phyloP scores from a whole-genome alignment of 2,888 invertebrate species.

The Hipparchia semele region DNA sequence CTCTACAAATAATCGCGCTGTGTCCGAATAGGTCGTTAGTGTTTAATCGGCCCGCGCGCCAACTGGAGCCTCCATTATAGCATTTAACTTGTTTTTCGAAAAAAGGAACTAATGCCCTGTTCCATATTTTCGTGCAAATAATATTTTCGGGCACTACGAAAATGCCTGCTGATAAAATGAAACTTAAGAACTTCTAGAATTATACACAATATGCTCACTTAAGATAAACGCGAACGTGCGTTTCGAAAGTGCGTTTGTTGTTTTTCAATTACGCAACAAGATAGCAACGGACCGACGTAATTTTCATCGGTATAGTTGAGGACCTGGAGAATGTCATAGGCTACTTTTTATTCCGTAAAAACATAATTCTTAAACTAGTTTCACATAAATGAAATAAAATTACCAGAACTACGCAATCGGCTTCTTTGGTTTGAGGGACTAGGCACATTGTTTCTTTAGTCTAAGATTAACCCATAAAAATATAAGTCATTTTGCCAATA shows the following conservation, averaged over 20 bases:
- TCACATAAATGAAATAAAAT: too few relatives aligned
- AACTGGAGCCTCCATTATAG: constrained; percentile 53
- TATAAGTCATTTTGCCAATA: constrained; percentile 22
- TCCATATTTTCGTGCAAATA: constrained; percentile 31
- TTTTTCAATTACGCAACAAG: too few relatives aligned
- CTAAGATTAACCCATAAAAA: not conserved
- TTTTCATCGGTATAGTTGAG: too few relatives aligned
- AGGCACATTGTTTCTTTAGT: not conserved
- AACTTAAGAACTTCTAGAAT: not conserved
- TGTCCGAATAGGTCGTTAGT: constrained; percentile 58
- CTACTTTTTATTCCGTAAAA: too few relatives aligned
- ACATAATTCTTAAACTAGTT: too few relatives aligned
- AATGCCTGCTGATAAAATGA: constrained; percentile 12
- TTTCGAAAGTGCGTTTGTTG: too few relatives aligned
- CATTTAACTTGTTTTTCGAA: constrained; percentile 46
- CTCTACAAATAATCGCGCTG: constrained; percentile 38
- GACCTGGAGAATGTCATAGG: too few relatives aligned
- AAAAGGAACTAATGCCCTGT: constrained; percentile 34
- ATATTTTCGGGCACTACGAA: constrained; percentile 12
- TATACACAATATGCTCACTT: too few relatives aligned
- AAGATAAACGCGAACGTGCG: too few relatives aligned
- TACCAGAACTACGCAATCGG: too few relatives aligned
- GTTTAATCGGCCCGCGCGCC: constrained; percentile 55
- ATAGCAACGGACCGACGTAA: too few relatives aligned
- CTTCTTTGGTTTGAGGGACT: not conserved